A percentile compares a stretch with the other conserved stretches of the same genome.
Conservation (phyloP, 2,797 vertebrate species). For the Acanthiza pusilla region DNA sequence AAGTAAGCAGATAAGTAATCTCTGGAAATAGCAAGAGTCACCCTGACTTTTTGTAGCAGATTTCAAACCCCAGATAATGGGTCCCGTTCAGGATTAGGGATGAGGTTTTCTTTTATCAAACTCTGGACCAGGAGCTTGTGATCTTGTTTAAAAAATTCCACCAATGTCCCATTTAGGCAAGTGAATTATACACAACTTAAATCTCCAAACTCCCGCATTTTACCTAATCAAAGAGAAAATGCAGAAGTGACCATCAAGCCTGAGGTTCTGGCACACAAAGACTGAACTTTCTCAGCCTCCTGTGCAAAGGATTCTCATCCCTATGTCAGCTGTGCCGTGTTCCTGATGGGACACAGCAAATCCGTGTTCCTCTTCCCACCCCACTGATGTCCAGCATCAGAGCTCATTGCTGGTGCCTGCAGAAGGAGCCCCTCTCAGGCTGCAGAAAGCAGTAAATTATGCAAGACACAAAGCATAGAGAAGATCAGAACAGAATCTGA, state of each 20-base stretch:
- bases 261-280: neutral
- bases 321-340: accelerated
- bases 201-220: neutral
- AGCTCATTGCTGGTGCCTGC: neutral
- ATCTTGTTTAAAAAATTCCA: neutral
- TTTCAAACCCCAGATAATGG: neutral
- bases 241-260: neutral
- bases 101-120: neutral
- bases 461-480: neutral
- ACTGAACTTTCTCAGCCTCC: neutral
- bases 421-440: neutral
- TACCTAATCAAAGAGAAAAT: neutral
- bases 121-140: neutral
- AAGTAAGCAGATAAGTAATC: neutral
- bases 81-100: neutral
- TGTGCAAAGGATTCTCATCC: neutral
- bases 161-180: neutral
- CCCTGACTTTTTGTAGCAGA: neutral
- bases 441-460: neutral
- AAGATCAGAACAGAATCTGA: neutral
- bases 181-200: neutral
- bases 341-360: neutral
- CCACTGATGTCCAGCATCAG: neutral
- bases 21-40: neutral
- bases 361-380: neutral